Base-by-base conservation (phyloP, 2,797 vertebrate species). In the Manis pentadactyla region DNA sequence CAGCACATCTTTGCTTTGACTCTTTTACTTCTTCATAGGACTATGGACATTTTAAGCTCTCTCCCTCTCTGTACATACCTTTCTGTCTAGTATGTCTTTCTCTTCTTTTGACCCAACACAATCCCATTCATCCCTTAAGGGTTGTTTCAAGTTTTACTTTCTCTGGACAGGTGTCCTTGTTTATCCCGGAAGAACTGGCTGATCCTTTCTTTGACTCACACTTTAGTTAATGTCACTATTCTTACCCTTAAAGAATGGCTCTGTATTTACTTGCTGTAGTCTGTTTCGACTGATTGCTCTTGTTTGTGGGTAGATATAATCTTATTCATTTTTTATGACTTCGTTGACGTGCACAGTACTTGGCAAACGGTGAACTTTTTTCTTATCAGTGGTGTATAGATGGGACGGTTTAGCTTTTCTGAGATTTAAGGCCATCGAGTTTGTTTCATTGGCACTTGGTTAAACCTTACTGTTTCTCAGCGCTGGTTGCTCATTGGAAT, bases 211-310 rank as follows among this genome's bases (percentile, higher is more conserved):
- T 53, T 75, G 31, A n/a, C 19, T 21, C 75, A 51, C 4, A 29
- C 10, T 49, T 86, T 88, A 42, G 29, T 81, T 55, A 81, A 15
- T 59, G 61, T 29, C 61, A n/a, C 25, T 51, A 39, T 90, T 75
- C 3, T 73, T 77, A 31, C 34, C 15, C 29, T 69, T 66, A 51
- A 78, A 89, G 13, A 64, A 53, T 61, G 75, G 34, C 18, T 49
- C n/a, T 74, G 25, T 55, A 25, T 87, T 96, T 87, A 83, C 42
- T 85, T 94, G 13, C 11, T 21, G 6, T 84, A n/a, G 15, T 49
- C 15, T 86, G 1, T 88, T 83, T 96, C 57, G 53, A 92, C 15
- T 74, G 19, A 93, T 87, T 71, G 77, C 64, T 87, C 78, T 59
- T 96, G 17, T 46, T 68, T 73, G 31, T 79, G 78, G 9, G 19